These are phyloP conservation scores for Nannospalax galili DNA, from an alignment of 2,113 vertebrate species.

Conservation along the genomic window DNA sequence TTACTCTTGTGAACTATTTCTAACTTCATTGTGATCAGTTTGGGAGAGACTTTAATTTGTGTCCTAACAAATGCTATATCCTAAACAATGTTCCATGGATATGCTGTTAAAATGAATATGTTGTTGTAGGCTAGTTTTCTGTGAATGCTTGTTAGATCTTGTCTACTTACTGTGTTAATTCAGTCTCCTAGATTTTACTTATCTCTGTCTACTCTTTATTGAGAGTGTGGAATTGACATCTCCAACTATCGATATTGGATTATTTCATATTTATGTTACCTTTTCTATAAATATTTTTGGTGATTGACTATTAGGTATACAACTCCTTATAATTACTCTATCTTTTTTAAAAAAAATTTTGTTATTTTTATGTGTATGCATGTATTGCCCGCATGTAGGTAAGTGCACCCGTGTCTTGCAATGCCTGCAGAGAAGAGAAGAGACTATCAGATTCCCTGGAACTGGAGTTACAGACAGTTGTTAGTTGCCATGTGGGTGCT, in stretches of 20 bases:
- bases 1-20: background rate
- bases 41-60: background rate
- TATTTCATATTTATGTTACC: background rate
- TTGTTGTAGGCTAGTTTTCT: background rate
- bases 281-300: too few species aligned
- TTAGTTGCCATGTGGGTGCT: too few species aligned
- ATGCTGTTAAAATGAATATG: background rate
- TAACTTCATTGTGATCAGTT: background rate
- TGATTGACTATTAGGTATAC: too few species aligned
- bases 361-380: too few species aligned
- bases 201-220: background rate
- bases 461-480: too few species aligned
- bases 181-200: too few species aligned
- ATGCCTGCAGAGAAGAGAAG: too few species aligned
- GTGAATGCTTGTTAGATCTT: background rate
- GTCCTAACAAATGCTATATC: background rate
- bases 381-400: too few species aligned
- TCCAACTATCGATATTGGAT: background rate
- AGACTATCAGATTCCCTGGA: too few species aligned
- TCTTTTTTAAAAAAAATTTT: too few species aligned
- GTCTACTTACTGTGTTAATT: background rate
- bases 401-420: too few species aligned
- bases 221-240: background rate
- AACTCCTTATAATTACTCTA: too few species aligned
- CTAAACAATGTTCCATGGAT: background rate